Conservation (phyloP, 2,797 vertebrate species). For the Cercopithecus petaurista region DNA sequence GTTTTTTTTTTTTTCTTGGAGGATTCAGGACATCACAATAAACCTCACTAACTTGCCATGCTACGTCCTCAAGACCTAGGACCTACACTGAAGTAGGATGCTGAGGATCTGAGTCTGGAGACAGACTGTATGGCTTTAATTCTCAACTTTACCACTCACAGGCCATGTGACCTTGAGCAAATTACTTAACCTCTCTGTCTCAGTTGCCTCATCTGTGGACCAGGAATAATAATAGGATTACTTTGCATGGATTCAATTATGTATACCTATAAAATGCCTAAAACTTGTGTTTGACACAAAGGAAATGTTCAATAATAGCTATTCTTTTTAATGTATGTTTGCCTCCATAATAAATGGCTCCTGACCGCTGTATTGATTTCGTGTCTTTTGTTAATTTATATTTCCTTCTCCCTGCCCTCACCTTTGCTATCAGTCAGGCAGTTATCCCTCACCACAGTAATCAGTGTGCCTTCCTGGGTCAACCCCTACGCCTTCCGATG, state of each 20-base stretch:
- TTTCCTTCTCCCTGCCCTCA: neutral
- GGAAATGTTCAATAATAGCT: neutral
- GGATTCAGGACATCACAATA: no score
- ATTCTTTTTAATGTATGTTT: neutral
- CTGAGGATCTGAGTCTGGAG: no score
- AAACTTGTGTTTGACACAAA: neutral
- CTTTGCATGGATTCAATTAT: neutral
- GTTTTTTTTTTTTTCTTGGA: no score
- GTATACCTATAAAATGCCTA: neutral
- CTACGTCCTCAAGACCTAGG: no score
- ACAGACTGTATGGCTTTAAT: no score
- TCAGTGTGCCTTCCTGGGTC: neutral
- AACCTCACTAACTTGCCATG: no score
- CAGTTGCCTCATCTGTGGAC: no score
- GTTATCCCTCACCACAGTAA: neutral
- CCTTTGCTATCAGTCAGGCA: neutral
- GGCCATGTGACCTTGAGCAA: no score
- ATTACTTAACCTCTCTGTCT: no score
- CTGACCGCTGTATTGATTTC: neutral
- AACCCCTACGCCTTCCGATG: neutral
- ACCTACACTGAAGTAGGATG: no score
- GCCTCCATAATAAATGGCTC: neutral
- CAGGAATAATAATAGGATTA: no score
- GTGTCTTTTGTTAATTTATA: neutral
- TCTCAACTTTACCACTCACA: no score